These are phyloP conservation scores for Alcis repandata DNA, from an alignment of 2,888 invertebrate genomes.

Conservation along the genomic window DNA sequence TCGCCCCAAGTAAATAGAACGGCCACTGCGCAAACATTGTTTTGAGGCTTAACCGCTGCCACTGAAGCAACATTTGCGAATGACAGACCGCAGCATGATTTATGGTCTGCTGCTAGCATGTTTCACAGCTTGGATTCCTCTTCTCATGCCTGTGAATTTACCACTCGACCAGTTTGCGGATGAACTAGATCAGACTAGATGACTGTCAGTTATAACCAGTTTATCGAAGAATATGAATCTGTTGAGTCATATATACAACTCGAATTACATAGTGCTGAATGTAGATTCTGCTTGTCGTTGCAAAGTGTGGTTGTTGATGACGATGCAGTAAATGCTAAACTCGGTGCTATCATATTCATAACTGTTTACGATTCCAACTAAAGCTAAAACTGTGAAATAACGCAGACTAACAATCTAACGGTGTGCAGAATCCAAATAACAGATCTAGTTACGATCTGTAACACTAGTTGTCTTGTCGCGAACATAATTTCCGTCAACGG, in stretches of 20 bases:
- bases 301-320: constrained; percentile 15
- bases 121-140: constrained; percentile 25
- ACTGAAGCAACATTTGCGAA: constrained; percentile 29
- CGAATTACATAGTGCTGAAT: not conserved
- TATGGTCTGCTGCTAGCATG: constrained; percentile 29
- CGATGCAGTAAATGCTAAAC: not conserved
- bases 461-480: constrained; percentile 13
- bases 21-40: constrained; percentile 20
- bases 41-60: constrained; percentile 15
- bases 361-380: constrained; percentile 12
- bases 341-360: constrained; percentile 5
- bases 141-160: constrained; percentile 26
- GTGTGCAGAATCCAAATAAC: constrained; percentile 4
- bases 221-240: not conserved
- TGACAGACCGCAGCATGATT: constrained; percentile 38
- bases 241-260: constrained; percentile 10
- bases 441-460: constrained; percentile 11
- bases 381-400: constrained; percentile 5
- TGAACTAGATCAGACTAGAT: constrained; percentile 14
- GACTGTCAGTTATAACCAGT: not conserved
- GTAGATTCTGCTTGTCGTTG: not conserved
- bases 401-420: not conserved
- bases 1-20: constrained; percentile 12
- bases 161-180: constrained; percentile 15
- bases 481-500: constrained; percentile 33